Evolutionary conservation across 2,797 vertebrate species (phyloP).

Genomic region (Mus minutoides): DNA sequence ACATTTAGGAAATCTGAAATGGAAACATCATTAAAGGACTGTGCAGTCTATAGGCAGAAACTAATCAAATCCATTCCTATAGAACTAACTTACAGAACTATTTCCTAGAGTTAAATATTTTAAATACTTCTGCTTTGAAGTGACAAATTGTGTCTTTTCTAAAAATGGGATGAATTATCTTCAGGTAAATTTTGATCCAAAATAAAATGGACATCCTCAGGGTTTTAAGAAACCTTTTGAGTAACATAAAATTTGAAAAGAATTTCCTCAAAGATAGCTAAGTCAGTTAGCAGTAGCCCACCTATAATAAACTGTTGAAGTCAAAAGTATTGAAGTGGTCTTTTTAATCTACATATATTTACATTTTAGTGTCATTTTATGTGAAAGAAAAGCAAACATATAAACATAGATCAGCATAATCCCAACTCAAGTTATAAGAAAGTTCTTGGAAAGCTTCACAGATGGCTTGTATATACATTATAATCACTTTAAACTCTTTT

Average conservation of each 20-base stretch:
- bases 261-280: background rate
- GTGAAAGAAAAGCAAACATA: background rate
- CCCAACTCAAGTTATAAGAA: background rate
- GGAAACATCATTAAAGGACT: background rate
- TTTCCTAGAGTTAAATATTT: background rate
- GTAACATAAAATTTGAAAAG: background rate
- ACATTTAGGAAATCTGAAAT: background rate
- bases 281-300: background rate
- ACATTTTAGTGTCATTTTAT: constrained; percentile 1
- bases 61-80: background rate
- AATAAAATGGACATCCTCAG: background rate
- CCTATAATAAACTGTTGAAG: constrained; percentile 4
- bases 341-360: constrained; percentile 3
- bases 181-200: background rate
- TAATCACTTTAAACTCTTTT: constrained; percentile 1
- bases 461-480: background rate
- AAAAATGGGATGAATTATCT: background rate
- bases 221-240: background rate
- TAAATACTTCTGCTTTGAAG: background rate
- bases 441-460: background rate
- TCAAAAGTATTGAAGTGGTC: background rate
- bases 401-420: background rate
- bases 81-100: background rate
- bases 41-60: background rate
- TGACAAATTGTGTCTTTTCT: background rate